Evolutionary conservation across 2,797 vertebrate genomes (phyloP), one percentile per base, ranked within the genome.

Genomic region (Rhabdomys pumilio): DNA sequence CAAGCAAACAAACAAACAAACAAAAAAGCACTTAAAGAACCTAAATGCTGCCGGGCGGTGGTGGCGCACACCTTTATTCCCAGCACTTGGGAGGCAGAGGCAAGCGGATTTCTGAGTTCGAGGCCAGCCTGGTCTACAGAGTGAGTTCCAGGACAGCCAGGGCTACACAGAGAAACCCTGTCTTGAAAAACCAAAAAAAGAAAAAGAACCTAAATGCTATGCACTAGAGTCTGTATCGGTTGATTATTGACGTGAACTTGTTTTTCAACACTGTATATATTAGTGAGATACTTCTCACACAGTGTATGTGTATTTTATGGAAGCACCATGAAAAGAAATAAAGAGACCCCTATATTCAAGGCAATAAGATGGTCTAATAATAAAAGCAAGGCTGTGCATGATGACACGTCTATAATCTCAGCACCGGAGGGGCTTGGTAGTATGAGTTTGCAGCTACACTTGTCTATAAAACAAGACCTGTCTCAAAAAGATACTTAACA

Each of bases 281-380:
- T 61, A 13, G 41, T 79, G 82, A 65, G 44, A 3, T 57, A 87
- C 75, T 83, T 88, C 91, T 57, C 81, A 92, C 26, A 44, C 44
- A 73, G 29, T 34, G 50, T 65, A 89, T 41, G 59, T 12, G 44
- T 67, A 65, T 29, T 91, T 15, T 80, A 77, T 9, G 57, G 14
- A 95, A 93, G 50, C 14, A 93, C 13, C 72, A 29, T 8, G 10
- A 75, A 87, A 75, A 94, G 34, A 34, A 96, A 91, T 65, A 47
- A 50, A 82, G 65, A 81, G 31, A 82, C 14, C 19, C 31, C 47
- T 38, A 88, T 75, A 94, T 85, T 87, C 41, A 90, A 44, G 44
- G 67, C 63, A 57, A 80, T 67, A 29, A 59, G 94, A 77, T 22
- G 84, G 7, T 76, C 72, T 86, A 83, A 75, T 3, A 79, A 77